phyloP scores from a whole-genome alignment of 2,113 vertebrate species.

The Lepus europaeus region DNA sequence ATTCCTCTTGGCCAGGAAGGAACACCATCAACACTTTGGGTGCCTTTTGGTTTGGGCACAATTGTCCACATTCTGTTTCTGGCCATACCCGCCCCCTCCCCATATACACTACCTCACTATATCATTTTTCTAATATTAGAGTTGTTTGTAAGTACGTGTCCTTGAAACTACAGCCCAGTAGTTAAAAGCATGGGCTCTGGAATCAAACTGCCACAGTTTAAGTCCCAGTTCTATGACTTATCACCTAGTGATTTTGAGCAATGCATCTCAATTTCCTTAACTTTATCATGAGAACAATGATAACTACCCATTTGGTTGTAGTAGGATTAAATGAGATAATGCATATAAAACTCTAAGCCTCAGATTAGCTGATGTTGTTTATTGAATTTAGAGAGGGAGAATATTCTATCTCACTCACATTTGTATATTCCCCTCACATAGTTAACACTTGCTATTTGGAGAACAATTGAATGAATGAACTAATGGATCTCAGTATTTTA shows the following conservation, averaged over 20 bases:
- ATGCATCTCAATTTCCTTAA: neutral
- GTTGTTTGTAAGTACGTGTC: neutral
- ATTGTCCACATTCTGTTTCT: slow-evolving; percentile 16
- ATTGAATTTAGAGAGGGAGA: neutral
- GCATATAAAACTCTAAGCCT: neutral
- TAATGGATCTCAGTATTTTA: neutral
- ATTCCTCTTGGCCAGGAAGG: too few relatives aligned
- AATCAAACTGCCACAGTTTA: slow-evolving; percentile 39
- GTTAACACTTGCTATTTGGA: neutral
- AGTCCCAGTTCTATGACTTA: neutral
- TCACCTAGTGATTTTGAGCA: neutral
- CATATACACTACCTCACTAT: neutral
- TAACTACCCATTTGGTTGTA: neutral
- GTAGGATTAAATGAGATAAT: neutral
- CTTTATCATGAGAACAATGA: neutral
- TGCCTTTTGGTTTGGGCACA: neutral
- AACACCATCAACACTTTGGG: neutral
- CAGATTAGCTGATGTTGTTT: neutral
- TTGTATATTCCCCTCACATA: neutral
- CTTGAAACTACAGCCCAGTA: neutral
- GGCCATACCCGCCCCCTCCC: neutral
- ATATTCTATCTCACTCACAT: neutral
- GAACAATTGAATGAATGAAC: neutral
- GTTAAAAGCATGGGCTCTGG: neutral
- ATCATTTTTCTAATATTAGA: neutral